A percentile compares a stretch with the other conserved stretches of the same genome.
phyloP scores from a whole-genome alignment of 2,113 vertebrate species.

The Cnemophilus loriae region DNA sequence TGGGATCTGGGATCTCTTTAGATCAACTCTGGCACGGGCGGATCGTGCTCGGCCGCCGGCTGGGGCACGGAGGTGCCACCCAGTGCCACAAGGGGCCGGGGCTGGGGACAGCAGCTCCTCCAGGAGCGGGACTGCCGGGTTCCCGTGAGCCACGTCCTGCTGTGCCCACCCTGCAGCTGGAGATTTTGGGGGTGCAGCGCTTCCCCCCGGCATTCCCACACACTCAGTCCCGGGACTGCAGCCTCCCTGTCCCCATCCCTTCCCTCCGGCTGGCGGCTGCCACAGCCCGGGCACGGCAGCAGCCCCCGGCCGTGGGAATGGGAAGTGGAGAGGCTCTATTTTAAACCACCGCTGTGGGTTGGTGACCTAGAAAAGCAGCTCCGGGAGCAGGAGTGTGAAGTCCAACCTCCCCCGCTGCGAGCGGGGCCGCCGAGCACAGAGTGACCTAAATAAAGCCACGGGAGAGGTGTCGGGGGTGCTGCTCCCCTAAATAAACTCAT shows the following conservation, averaged over 20 bases:
- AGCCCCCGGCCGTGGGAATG: slow-evolving; percentile 8
- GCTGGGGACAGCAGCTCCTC: not conserved
- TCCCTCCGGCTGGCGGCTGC: not conserved
- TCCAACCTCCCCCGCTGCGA: slow-evolving; percentile 39
- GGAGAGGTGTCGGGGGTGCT: not conserved
- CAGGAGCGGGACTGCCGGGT: not conserved
- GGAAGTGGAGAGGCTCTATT: slow-evolving; percentile 30
- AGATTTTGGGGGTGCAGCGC: not conserved
- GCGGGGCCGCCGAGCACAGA: not conserved
- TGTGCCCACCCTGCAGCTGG: not conserved
- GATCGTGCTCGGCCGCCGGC: not conserved
- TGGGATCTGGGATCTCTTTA: no score
- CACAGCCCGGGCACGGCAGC: not conserved
- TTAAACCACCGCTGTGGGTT: slow-evolving; percentile 39
- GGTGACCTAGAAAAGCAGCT: slow-evolving; percentile 65
- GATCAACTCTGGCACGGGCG: rapidly evolving
- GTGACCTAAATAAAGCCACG: slow-evolving; percentile 42
- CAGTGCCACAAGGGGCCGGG: rapidly evolving
- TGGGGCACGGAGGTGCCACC: not conserved
- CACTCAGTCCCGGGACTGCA: rapidly evolving
- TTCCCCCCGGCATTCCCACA: not conserved
- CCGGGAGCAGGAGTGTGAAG: slow-evolving; percentile 49
- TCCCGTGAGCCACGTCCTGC: not conserved
- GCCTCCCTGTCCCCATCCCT: not conserved
- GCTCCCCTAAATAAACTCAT: rapidly evolving